phyloP scores from a whole-genome alignment of 2,113 vertebrate genomes.

The Salvelinus alpinus region DNA sequence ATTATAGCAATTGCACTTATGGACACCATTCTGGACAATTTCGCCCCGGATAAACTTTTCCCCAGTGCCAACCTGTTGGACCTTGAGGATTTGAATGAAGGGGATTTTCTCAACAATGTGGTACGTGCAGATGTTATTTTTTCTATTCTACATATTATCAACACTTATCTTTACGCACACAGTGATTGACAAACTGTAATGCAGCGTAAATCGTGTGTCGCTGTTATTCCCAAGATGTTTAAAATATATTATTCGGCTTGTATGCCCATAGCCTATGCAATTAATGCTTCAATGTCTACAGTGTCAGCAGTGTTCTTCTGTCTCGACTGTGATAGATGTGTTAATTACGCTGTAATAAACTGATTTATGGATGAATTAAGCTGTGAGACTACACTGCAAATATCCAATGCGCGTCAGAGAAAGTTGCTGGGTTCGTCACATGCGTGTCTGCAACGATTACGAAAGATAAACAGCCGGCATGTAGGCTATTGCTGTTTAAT shows the following conservation, averaged over 20 bases:
- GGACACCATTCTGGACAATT: constrained; percentile 83
- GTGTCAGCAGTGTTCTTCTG: neutral
- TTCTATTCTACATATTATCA: neutral
- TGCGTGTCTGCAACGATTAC: neutral
- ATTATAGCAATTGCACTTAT: constrained; percentile 56
- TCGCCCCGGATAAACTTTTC: constrained; percentile 83
- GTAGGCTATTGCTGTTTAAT: neutral
- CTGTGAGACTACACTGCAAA: neutral
- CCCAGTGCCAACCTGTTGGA: constrained; percentile 83
- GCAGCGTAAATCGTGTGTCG: no score
- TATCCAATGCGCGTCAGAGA: neutral
- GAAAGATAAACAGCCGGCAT: neutral
- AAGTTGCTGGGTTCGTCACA: neutral
- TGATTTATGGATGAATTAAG: neutral
- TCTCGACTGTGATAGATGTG: no score
- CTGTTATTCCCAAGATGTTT: neutral
- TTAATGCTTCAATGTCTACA: neutral
- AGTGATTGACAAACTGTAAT: no score
- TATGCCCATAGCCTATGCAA: neutral
- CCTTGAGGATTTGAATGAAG: constrained; percentile 83
- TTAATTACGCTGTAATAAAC: no score
- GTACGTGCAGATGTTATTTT: constrained; percentile 60
- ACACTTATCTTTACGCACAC: neutral
- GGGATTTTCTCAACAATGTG: constrained; percentile 85
- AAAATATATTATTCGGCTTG: neutral